phyloP scores from a whole-genome alignment of 2,888 invertebrate species.

The Drosophila melanosoma region DNA sequence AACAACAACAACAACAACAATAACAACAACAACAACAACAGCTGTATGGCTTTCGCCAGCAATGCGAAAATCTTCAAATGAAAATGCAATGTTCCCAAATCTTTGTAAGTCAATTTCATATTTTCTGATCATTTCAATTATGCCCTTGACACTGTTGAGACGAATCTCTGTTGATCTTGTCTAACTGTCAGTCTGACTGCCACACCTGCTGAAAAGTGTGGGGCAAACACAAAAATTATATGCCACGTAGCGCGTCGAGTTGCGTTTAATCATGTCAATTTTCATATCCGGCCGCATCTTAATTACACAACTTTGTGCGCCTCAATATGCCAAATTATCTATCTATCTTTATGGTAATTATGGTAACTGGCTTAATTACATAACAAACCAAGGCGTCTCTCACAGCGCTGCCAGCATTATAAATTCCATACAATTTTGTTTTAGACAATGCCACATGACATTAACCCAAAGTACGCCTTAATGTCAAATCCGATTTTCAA shows the following conservation, averaged over 20 bases:
- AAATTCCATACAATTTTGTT: conserved; percentile 52
- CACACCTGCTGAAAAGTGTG: conserved; percentile 43
- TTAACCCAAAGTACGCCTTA: conserved; percentile 60
- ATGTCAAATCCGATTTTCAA: conserved; percentile 65
- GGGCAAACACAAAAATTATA: conserved; percentile 52
- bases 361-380: conserved; percentile 71
- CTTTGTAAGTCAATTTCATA: conserved; percentile 32
- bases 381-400: conserved; percentile 46
- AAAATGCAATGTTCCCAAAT: conserved; percentile 24
- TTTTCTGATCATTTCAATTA: conserved; percentile 27
- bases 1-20: conserved; percentile 17
- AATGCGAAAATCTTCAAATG: conserved; percentile 18
- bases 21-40: conserved; percentile 23
- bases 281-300: conserved; percentile 65
- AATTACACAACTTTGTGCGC: conserved; percentile 55
- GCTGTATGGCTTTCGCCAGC: conserved; percentile 37
- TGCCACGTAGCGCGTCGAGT: conserved; percentile 37
- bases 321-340: conserved; percentile 61
- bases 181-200: conserved; percentile 1
- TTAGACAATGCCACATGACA: conserved; percentile 52
- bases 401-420: conserved; percentile 18
- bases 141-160: conserved; percentile 51
- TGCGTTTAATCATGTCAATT: conserved; percentile 57
- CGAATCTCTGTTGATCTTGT: not conserved
- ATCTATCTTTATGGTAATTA: conserved; percentile 70